These are phyloP conservation scores for Epinephelus awoara DNA, from an alignment of 2,797 vertebrate genomes.

Conservation along the genomic window DNA sequence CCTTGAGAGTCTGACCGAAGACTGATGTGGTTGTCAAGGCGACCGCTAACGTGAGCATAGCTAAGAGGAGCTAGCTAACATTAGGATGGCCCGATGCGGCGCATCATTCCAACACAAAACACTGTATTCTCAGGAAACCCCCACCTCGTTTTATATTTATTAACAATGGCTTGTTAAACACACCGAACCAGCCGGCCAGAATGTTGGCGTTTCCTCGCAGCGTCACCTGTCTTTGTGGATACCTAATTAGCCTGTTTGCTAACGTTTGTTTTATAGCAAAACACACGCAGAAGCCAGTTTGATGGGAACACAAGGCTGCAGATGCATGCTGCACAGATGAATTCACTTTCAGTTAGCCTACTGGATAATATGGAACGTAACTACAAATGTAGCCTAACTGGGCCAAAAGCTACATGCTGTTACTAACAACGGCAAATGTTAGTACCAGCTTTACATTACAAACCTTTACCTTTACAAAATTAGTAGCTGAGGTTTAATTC, in stretches of 20 bases:
- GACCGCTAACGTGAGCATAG: slow-evolving; percentile 74
- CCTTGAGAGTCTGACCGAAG: slow-evolving; percentile 20
- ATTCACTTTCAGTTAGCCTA: neutral
- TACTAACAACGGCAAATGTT: neutral
- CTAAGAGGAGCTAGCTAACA: slow-evolving; percentile 52
- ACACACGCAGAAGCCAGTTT: neutral
- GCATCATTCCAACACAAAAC: slow-evolving; percentile 46
- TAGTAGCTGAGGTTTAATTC: neutral
- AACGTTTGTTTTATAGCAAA: neutral
- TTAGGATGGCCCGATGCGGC: slow-evolving; percentile 60
- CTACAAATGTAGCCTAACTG: neutral
- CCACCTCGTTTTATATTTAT: neutral
- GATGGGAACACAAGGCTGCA: neutral
- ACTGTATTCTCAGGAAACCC: neutral
- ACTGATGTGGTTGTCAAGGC: slow-evolving; percentile 84
- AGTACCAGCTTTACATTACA: neutral
- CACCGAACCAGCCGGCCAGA: neutral
- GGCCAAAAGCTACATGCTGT: neutral
- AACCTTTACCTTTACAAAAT: neutral
- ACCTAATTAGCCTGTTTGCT: slow-evolving; percentile 16
- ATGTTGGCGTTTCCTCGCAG: too few relatives aligned
- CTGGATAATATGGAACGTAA: neutral
- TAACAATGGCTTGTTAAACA: neutral
- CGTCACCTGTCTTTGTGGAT: neutral
- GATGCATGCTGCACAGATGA: slow-evolving; percentile 7